Percentiles rank a stretch among this genome's conserved stretches.
Evolutionary conservation across 2,113 vertebrate genomes (phyloP).

Genomic region (Actenoides lindsayi): DNA sequence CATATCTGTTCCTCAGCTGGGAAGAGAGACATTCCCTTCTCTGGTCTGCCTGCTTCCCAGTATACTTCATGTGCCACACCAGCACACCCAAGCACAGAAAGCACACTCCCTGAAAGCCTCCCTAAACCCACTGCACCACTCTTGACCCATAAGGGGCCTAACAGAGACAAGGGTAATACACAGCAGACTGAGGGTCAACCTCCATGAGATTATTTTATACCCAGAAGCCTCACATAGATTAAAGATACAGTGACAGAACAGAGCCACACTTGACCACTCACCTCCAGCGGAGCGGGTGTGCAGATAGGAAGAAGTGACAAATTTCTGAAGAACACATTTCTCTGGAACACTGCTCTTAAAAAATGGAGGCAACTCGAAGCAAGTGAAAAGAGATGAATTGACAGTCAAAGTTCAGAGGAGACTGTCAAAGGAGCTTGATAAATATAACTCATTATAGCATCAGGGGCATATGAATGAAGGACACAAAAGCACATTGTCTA

Average conservation of each 20-base stretch:
- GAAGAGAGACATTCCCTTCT: neutral
- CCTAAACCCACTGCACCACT: neutral
- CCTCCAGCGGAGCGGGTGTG: fast-evolving
- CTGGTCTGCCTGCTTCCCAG: neutral
- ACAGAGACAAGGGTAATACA: neutral
- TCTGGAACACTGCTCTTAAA: neutral
- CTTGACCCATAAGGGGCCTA: fast-evolving
- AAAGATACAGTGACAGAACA: neutral
- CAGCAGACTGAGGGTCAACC: neutral
- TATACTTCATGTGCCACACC: neutral
- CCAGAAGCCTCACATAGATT: neutral
- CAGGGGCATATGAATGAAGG: neutral
- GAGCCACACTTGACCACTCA: fast-evolving
- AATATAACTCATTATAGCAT: neutral
- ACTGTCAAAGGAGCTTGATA: neutral
- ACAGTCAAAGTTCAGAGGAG: neutral
- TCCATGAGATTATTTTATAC: neutral
- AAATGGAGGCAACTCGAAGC: neutral
- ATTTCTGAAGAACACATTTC: neutral
- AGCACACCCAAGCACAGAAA: neutral
- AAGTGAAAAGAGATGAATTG: neutral
- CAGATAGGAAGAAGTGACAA: neutral
- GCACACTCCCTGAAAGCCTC: too few species aligned
- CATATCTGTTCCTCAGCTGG: neutral
- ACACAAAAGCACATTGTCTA: fast-evolving